Evolutionary conservation across 2,888 invertebrate species (phyloP).

Genomic region (Trichopoda pennipes): DNA sequence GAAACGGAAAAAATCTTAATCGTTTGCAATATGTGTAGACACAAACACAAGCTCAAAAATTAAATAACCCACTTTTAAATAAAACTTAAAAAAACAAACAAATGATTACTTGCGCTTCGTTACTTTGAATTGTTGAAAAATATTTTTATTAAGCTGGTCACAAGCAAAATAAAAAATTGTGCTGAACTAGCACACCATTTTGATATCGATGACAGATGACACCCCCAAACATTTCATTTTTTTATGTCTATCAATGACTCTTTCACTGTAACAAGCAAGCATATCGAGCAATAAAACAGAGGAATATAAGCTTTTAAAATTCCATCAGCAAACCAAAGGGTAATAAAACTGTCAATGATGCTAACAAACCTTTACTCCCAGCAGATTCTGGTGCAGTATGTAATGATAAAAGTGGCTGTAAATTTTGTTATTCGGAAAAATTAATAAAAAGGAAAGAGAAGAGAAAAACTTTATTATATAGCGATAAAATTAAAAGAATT

Average conservation of each 20-base stretch:
- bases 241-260: conserved; percentile 38
- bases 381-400: background rate
- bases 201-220: conserved; percentile 65
- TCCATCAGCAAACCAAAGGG: conserved; percentile 58
- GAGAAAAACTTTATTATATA: too few relatives aligned
- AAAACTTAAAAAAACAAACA: too few relatives aligned
- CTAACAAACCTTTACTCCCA: conserved; percentile 51
- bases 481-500: too few relatives aligned
- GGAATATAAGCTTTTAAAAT: conserved; percentile 50
- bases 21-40: too few relatives aligned
- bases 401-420: background rate
- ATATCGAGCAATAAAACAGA: conserved; percentile 22
- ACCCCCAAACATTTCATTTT: conserved; percentile 52
- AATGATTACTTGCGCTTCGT: background rate
- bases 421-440: too few relatives aligned
- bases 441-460: too few relatives aligned
- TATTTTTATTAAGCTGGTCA: background rate
- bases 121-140: background rate
- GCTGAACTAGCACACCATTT: conserved; percentile 57
- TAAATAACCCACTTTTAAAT: too few relatives aligned
- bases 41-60: too few relatives aligned
- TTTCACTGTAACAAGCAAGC: conserved; percentile 9
- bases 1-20: too few relatives aligned
- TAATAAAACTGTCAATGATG: conserved; percentile 65
- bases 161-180: conserved; percentile 2